These are phyloP conservation scores for Todiramphus saurophagus DNA, from an alignment of 2,113 vertebrate genomes.

Conservation along the genomic window DNA sequence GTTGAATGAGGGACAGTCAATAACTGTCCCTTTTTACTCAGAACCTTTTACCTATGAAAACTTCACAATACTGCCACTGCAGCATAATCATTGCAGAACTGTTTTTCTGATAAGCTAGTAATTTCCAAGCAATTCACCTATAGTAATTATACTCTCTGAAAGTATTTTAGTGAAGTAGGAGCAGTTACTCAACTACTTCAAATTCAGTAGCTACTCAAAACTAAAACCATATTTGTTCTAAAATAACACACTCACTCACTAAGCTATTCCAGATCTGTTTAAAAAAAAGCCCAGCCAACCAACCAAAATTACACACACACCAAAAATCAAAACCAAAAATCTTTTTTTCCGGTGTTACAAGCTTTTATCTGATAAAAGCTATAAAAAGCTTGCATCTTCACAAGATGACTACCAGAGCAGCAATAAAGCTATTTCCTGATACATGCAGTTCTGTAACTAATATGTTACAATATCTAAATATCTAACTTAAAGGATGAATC, in stretches of 20 bases:
- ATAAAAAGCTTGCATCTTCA: not conserved
- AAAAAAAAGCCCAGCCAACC: not conserved
- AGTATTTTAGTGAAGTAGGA: not conserved
- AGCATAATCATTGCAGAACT: not conserved
- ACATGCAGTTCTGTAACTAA: not conserved
- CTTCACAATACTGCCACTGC: not conserved
- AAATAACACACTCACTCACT: not conserved
- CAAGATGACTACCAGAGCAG: not conserved
- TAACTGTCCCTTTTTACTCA: not conserved
- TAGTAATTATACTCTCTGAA: not conserved
- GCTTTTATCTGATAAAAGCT: not conserved
- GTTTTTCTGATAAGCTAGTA: not conserved
- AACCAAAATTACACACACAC: not conserved
- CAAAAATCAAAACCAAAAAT: not conserved
- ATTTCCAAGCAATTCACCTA: not conserved
- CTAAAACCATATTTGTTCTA: not conserved
- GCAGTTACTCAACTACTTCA: not conserved
- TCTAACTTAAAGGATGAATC: not conserved
- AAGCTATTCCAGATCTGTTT: not conserved
- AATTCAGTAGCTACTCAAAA: not conserved
- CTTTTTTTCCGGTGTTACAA: accelerated
- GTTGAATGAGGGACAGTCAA: not conserved
- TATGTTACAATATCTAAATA: not conserved
- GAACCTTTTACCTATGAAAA: not conserved
- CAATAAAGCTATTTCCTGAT: not conserved